phyloP scores from a whole-genome alignment of 2,113 vertebrate genomes.

The Prinia subflava region DNA sequence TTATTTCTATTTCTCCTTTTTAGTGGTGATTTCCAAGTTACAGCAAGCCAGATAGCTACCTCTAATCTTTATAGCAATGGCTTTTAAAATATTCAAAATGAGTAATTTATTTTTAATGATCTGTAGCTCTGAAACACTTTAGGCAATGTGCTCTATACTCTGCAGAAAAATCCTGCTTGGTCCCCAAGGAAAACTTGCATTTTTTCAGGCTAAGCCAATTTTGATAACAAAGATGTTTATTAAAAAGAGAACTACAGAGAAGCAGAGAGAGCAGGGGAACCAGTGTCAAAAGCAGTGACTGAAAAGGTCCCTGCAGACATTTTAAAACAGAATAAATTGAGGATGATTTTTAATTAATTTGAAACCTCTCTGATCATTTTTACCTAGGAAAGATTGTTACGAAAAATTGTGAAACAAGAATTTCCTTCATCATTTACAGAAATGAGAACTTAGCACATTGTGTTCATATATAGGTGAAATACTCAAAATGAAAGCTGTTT shows the following conservation, averaged over 20 bases:
- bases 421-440: background rate
- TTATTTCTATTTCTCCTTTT: background rate
- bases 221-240: constrained; percentile 11
- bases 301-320: background rate
- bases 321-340: background rate
- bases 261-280: background rate
- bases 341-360: background rate
- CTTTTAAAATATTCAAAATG: constrained; percentile 32
- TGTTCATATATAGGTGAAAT: background rate
- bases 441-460: background rate
- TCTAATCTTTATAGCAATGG: background rate
- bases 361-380: background rate
- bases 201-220: constrained; percentile 5
- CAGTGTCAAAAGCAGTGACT: background rate
- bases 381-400: background rate
- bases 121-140: constrained; percentile 12
- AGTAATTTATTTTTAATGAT: constrained; percentile 50
- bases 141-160: background rate
- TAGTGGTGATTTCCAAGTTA: background rate
- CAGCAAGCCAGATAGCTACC: background rate
- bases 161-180: background rate
- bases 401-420: background rate
- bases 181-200: background rate
- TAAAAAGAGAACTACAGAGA: background rate
- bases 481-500: background rate